A percentile compares a stretch with the other conserved stretches of the same genome.
Evolutionary conservation across 2,113 vertebrate species (phyloP).

Genomic region (Chamaea fasciata): DNA sequence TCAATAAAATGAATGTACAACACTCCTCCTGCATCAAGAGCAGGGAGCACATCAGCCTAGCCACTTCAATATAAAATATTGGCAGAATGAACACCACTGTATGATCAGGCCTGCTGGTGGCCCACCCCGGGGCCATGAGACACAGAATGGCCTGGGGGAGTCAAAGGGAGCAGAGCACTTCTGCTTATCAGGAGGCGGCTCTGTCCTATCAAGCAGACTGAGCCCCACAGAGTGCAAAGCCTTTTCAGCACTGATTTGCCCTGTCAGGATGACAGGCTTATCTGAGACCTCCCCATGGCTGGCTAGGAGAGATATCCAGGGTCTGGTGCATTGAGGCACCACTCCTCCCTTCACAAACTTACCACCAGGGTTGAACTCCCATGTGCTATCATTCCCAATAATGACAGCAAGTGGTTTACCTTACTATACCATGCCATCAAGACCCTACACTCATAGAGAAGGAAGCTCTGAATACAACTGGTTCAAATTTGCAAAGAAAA

Average conservation of each 20-base stretch:
- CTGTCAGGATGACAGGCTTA: constrained; percentile 51
- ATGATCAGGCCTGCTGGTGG: neutral
- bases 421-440: rapidly evolving
- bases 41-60: neutral
- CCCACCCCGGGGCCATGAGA: rapidly evolving
- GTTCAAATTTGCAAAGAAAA: neutral
- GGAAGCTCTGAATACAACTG: neutral
- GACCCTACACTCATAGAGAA: rapidly evolving
- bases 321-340: neutral
- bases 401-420: neutral
- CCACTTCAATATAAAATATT: neutral
- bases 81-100: neutral
- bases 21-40: neutral
- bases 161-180: neutral
- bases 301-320: constrained; percentile 13
- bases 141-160: neutral
- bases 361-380: neutral
- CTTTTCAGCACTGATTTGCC: constrained; percentile 46
- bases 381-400: neutral
- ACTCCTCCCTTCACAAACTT: neutral
- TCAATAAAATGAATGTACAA: neutral
- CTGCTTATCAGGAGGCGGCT: constrained; percentile 44
- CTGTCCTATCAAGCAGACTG: neutral
- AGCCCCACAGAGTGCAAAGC: neutral
- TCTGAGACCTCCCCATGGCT: constrained; percentile 25